Percentiles rank a stretch among this genome's conserved stretches.
Conservation (phyloP, 2,888 invertebrate genomes). For the Hermaeophaga mercurialis region DNA sequence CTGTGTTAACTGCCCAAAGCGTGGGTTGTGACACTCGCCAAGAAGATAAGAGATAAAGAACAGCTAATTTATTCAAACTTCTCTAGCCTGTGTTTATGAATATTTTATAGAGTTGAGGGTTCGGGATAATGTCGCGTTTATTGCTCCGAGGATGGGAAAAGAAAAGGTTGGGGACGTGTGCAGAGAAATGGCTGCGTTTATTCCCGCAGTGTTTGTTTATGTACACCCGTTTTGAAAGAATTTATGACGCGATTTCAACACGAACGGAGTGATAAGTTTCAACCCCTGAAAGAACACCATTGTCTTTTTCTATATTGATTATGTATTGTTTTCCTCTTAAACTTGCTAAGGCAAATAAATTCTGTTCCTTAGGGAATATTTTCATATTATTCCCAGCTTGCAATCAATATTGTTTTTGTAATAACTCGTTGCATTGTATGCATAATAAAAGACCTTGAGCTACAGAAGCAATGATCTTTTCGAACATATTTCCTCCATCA, state of each 20-base stretch:
- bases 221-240: conserved; percentile 15
- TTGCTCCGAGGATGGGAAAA: conserved; percentile 15
- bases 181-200: conserved; percentile 20
- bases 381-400: no score
- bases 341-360: no score
- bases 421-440: no score
- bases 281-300: conserved; percentile 1
- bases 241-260: conserved; percentile 20
- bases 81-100: conserved; percentile 33
- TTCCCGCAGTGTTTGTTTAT: conserved; percentile 12
- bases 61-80: conserved; percentile 33
- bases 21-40: conserved; percentile 29
- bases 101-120: conserved; percentile 30
- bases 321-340: conserved; percentile 14
- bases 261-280: conserved; percentile 14
- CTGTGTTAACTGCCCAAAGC: conserved; percentile 25
- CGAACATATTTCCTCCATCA: no score
- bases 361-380: no score
- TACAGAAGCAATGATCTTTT: no score
- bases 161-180: conserved; percentile 1
- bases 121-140: conserved; percentile 29
- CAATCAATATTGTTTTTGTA: no score
- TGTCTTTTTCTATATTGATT: conserved; percentile 18
- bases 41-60: conserved; percentile 29
- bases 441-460: no score